Percentiles rank a stretch among this genome's conserved stretches.
Evolutionary conservation across 1,140 invertebrate species (phyloP).

Genomic region (Andricus grossulariae): DNA sequence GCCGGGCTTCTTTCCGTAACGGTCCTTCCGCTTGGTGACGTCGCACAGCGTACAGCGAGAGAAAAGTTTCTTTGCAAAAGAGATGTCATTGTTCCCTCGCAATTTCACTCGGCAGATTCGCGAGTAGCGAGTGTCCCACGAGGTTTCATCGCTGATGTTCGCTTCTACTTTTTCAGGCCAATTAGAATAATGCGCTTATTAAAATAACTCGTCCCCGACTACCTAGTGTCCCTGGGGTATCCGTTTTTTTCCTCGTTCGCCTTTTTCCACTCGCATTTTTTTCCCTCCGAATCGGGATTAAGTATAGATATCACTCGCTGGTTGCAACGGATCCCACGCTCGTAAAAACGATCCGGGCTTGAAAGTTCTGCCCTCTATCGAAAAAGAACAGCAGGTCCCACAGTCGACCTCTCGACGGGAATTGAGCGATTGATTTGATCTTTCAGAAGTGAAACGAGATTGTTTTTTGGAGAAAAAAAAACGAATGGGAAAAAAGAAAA

Average conservation of each 20-base stretch:
- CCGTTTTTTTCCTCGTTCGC: not conserved
- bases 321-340: slow-evolving; percentile 3
- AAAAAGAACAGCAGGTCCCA: slow-evolving; percentile 9
- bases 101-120: slow-evolving; percentile 37
- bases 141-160: not conserved
- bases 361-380: slow-evolving; percentile 6
- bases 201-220: slow-evolving; percentile 11
- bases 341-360: slow-evolving; percentile 5
- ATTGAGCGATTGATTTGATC: not conserved
- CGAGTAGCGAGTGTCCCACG: slow-evolving; percentile 4
- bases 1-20: slow-evolving; percentile 46
- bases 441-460: not conserved
- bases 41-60: slow-evolving; percentile 35
- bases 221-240: not conserved
- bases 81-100: slow-evolving; percentile 47
- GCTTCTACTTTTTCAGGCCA: slow-evolving; percentile 8
- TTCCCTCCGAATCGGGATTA: not conserved
- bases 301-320: slow-evolving; percentile 11
- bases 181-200: slow-evolving; percentile 27
- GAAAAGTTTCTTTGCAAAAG: slow-evolving; percentile 45
- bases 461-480: not conserved
- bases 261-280: not conserved
- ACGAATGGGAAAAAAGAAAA: not conserved
- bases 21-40: slow-evolving; percentile 38
- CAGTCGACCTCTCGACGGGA: slow-evolving; percentile 1